Conservation (phyloP, 2,888 invertebrate genomes). For the Caenorhabditis afra region DNA sequence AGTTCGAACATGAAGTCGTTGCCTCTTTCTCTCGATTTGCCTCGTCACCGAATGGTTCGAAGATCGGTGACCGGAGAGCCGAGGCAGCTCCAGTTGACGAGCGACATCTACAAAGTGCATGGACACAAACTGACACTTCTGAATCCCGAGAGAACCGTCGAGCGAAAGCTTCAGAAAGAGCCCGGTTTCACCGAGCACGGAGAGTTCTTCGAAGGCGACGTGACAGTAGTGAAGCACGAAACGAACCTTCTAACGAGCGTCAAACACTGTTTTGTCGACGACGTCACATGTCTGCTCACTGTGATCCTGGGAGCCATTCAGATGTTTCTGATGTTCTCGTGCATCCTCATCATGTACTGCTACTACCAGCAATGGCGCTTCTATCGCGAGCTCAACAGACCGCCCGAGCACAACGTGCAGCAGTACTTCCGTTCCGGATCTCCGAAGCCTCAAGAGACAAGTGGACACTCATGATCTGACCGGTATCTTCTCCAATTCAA, state of each 20-base stretch:
- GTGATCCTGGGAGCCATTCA: slow-evolving; percentile 69
- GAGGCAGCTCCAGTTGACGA: slow-evolving; percentile 32
- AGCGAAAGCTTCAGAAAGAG: not conserved
- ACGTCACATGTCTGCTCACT: slow-evolving; percentile 71
- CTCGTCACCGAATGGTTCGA: slow-evolving; percentile 50
- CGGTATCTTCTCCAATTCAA: slow-evolving; percentile 3
- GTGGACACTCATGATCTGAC: slow-evolving; percentile 5
- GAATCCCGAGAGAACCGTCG: slow-evolving; percentile 21
- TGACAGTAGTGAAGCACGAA: slow-evolving; percentile 41
- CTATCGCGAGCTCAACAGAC: slow-evolving; percentile 39
- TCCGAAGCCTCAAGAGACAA: slow-evolving; percentile 20
- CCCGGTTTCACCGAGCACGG: slow-evolving; percentile 17
- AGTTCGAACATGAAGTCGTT: slow-evolving; percentile 20
- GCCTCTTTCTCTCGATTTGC: slow-evolving; percentile 43
- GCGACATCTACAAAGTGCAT: slow-evolving; percentile 48
- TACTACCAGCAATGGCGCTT: slow-evolving; percentile 58
- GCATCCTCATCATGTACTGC: slow-evolving; percentile 65
- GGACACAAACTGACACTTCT: slow-evolving; percentile 50
- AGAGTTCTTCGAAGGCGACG: slow-evolving; percentile 47
- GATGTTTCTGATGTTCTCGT: slow-evolving; percentile 66
- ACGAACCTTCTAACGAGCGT: slow-evolving; percentile 19
- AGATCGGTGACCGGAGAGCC: slow-evolving; percentile 29
- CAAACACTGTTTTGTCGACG: slow-evolving; percentile 66
- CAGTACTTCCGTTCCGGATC: slow-evolving; percentile 38
- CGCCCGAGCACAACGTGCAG: slow-evolving; percentile 32